phyloP scores from a whole-genome alignment of 1,140 invertebrate genomes.

The Yoshiicerus persimilis region DNA sequence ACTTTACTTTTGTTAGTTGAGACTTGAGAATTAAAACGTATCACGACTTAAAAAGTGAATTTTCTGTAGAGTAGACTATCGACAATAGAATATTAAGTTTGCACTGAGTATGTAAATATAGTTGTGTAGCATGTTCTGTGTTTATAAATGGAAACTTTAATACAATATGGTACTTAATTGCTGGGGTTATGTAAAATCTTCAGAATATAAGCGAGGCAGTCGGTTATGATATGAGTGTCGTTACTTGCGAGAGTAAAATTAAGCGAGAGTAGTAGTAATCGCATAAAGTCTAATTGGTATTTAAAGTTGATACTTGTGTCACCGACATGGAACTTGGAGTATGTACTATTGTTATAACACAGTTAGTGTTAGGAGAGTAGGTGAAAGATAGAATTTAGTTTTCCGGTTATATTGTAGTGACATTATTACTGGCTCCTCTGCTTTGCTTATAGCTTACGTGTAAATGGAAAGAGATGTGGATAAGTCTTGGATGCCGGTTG shows the following conservation, averaged over 20 bases:
- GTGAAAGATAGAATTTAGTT: background rate
- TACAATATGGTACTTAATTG: no score
- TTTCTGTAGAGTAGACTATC: no score
- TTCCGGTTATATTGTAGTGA: background rate
- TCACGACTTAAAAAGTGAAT: no score
- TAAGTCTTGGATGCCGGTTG: background rate
- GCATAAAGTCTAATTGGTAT: background rate
- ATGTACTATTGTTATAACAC: background rate
- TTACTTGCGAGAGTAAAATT: background rate
- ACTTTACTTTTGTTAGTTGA: no score
- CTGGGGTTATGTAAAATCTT: no score
- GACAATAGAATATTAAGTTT: no score
- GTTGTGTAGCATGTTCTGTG: no score
- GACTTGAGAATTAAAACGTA: no score
- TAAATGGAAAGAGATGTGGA: background rate
- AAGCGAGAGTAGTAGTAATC: background rate
- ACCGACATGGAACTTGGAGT: background rate
- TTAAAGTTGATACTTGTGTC: background rate
- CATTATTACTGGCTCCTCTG: background rate
- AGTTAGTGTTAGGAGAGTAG: background rate
- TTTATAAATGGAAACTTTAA: no score
- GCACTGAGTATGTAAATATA: no score
- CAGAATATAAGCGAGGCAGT: no score
- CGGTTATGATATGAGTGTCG: no score
- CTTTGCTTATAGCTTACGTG: background rate